These are phyloP conservation scores for Bradypodion pumilum DNA, from an alignment of 2,797 vertebrate species.

Conservation along the genomic window DNA sequence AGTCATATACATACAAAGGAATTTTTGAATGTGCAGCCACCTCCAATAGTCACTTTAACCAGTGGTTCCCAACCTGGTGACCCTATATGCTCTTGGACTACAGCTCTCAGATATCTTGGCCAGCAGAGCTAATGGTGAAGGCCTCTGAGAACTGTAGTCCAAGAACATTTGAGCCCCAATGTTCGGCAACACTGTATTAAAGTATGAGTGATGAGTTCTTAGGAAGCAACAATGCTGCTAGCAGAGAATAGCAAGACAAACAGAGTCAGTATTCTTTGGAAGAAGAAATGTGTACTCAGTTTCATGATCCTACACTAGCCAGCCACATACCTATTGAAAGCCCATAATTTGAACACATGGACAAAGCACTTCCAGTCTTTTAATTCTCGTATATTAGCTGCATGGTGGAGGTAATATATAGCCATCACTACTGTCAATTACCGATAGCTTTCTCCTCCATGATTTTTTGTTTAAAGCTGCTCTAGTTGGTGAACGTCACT, in stretches of 20 bases:
- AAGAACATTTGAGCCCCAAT: no score
- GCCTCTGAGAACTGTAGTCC: no score
- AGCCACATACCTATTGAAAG: not conserved
- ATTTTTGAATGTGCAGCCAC: no score
- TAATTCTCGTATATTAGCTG: not conserved
- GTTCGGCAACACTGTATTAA: no score
- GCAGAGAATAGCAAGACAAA: not conserved
- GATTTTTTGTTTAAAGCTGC: not conserved
- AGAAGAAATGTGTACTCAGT: not conserved
- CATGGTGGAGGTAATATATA: not conserved
- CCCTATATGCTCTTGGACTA: no score
- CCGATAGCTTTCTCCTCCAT: not conserved
- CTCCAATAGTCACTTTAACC: no score
- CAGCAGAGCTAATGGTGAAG: no score
- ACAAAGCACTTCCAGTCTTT: not conserved
- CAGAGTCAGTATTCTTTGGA: not conserved
- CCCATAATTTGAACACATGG: no score
- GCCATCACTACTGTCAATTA: no score
- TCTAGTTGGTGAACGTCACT: not conserved
- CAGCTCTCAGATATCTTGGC: no score
- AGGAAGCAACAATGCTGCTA: not conserved
- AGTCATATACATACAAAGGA: not conserved
- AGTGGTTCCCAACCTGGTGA: no score
- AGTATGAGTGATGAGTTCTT: no score
- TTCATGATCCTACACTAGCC: not conserved